Conservation (phyloP, 2,797 vertebrate species). For the Cossypha heuglini region DNA sequence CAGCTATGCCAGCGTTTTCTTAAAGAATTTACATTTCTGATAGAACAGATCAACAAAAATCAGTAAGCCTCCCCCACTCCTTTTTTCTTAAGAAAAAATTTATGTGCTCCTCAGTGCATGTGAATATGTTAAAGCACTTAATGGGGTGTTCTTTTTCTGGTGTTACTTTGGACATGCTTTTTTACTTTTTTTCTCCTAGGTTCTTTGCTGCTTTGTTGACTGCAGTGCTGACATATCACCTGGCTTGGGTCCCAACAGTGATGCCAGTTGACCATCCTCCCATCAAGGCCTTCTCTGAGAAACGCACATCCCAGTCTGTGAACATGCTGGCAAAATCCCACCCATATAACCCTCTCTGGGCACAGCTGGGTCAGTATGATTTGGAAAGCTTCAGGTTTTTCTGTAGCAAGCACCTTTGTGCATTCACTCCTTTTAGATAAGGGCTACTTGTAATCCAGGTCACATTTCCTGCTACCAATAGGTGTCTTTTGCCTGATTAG, state of each 20-base stretch:
- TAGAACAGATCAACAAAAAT: conserved; percentile 85
- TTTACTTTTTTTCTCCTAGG: conserved; percentile 57
- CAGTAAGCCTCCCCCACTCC: conserved; percentile 73
- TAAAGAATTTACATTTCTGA: conserved; percentile 81
- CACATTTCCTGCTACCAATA: background rate
- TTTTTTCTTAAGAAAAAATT: background rate
- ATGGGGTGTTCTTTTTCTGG: background rate
- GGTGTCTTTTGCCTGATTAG: background rate
- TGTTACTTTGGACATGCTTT: background rate
- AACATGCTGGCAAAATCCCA: conserved; percentile 85
- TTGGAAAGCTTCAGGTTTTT: background rate
- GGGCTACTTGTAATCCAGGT: background rate
- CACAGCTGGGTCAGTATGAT: conserved; percentile 83
- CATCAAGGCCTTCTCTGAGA: conserved; percentile 81
- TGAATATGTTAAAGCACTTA: background rate
- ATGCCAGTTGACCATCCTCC: conserved; percentile 86
- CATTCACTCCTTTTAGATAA: background rate
- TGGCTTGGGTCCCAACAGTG: conserved; percentile 88
- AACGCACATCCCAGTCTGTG: conserved; percentile 82
- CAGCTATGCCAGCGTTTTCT: conserved; percentile 84
- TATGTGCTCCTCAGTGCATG: background rate
- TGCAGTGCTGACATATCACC: conserved; percentile 84
- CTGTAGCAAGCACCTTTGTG: background rate
- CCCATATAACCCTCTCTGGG: conserved; percentile 87
- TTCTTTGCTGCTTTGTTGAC: conserved; percentile 86